A percentile compares a stretch with the other conserved stretches of the same genome.
Evolutionary conservation across 2,113 vertebrate species (phyloP).

Genomic region (Ictidomys tridecemlineatus): DNA sequence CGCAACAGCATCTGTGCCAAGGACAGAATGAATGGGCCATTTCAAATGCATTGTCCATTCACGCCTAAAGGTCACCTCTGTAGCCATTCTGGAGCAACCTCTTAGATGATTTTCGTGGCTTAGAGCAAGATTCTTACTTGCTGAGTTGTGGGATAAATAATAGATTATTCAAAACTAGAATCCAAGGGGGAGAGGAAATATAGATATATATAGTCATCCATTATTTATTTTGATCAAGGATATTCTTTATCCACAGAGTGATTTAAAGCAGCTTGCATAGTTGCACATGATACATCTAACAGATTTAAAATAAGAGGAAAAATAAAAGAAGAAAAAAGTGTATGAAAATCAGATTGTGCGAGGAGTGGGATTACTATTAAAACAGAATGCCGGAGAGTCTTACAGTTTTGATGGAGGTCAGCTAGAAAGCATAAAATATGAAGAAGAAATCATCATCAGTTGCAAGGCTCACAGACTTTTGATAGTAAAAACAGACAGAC

Average conservation of each 20-base stretch:
- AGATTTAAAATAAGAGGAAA: conserved; percentile 50
- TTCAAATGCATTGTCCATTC: conserved; percentile 68
- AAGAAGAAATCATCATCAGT: not conserved
- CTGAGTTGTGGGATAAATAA: conserved; percentile 50
- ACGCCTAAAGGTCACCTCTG: conserved; percentile 75
- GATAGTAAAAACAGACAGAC: not conserved
- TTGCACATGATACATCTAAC: not conserved
- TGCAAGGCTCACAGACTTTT: not conserved
- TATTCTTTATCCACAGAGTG: conserved; percentile 33
- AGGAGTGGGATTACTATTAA: not conserved
- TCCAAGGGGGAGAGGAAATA: not conserved
- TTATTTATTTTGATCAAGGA: conserved; percentile 63
- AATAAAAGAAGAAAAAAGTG: not conserved
- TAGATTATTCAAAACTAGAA: conserved; percentile 32
- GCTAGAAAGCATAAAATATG: not conserved
- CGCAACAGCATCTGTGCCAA: conserved; percentile 74
- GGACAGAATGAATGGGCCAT: conserved; percentile 67
- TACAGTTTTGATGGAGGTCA: not conserved
- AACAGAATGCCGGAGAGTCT: not conserved
- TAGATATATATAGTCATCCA: not conserved
- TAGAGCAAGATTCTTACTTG: conserved; percentile 43
- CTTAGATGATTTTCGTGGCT: conserved; percentile 5
- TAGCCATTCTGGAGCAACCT: not conserved
- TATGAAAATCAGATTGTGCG: not conserved
- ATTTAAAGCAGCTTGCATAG: not conserved